Base-by-base conservation (phyloP, 2,797 vertebrate species). In the Hemitrygon akajei region DNA sequence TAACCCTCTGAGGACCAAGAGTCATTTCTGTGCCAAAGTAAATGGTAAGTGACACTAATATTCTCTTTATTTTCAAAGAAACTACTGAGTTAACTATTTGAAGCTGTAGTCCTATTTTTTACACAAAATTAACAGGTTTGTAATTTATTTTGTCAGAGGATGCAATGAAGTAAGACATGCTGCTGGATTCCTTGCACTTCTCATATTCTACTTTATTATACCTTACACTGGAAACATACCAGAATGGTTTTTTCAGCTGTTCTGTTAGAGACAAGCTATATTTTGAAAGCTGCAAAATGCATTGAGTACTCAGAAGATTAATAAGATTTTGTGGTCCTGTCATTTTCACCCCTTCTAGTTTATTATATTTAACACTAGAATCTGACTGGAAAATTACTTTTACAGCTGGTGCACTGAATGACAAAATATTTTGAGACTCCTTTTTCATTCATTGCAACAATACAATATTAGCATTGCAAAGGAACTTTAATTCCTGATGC, bases 281-380 rank as follows among this genome's bases (percentile, higher is more conserved):
- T 93, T 93, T 93, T 93, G 69, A 93, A 93, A 93, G 91, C 91
- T 93, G 91, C 71, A 93, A 75, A 93, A 93, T 18, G 14, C 91
- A 93, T 93, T 75, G 71, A 56, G 40, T 56, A n/a, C 71, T 93
- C 91, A 76, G 76, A 93, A 93, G 71, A 93, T 93, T 93, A 93
- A 93, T 93, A 93, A 56, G 71, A 40, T 75, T 93, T 93, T 93
- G 91, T 47, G 91, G 91, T 93, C 27, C 71, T 75, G 27, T 76
- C 91, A 93, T 93, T 93, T 93, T 93, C 91, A 56, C 69, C 34
- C 71, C 25, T 93, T 93, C 91, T 56, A 93, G 40, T 75, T 76
- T 76, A 56, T 73, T 93, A 93, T 93, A 76, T 93, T 93, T 75
- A 93, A 40, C 71, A 30, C 16, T 25, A 58, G 25, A 93, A 93